Conservation (phyloP, 2,888 invertebrate species). For the Scotopteryx bipunctaria region DNA sequence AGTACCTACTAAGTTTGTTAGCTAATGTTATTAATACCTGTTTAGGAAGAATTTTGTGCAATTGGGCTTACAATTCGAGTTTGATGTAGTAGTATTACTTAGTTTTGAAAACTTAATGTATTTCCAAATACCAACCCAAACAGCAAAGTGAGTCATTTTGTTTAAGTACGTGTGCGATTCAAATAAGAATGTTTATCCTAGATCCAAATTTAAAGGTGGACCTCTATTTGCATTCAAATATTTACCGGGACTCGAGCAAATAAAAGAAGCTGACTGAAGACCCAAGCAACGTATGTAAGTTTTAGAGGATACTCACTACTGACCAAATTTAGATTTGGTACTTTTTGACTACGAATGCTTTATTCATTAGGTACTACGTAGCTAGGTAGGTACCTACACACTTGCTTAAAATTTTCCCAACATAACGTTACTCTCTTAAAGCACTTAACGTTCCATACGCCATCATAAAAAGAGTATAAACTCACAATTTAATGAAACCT, state of each 20-base stretch:
- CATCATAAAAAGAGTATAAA: slow-evolving; percentile 32
- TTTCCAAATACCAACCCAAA: neutral
- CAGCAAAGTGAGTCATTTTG: neutral
- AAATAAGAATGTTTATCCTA: slow-evolving; percentile 26
- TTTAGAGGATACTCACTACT: neutral
- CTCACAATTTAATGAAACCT: slow-evolving; percentile 31
- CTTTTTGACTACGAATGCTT: slow-evolving; percentile 1
- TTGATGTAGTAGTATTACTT: no score
- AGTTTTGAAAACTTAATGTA: no score
- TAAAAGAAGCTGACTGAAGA: slow-evolving; percentile 28
- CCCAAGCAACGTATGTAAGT: neutral
- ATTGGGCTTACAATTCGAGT: no score
- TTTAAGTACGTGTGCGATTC: slow-evolving; percentile 16
- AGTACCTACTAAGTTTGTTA: no score
- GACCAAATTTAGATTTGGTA: neutral
- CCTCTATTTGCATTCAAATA: slow-evolving; percentile 37
- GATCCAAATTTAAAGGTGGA: slow-evolving; percentile 28
- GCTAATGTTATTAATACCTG: no score
- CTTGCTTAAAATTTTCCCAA: neutral
- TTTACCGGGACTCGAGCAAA: slow-evolving; percentile 34
- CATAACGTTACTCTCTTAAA: slow-evolving; percentile 20
- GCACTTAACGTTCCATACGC: slow-evolving; percentile 23
- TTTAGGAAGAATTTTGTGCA: no score
- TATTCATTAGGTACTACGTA: neutral
- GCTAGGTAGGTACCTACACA: no score